These are phyloP conservation scores for Sapayoa aenigma DNA, from an alignment of 2,113 vertebrate genomes.

Conservation along the genomic window DNA sequence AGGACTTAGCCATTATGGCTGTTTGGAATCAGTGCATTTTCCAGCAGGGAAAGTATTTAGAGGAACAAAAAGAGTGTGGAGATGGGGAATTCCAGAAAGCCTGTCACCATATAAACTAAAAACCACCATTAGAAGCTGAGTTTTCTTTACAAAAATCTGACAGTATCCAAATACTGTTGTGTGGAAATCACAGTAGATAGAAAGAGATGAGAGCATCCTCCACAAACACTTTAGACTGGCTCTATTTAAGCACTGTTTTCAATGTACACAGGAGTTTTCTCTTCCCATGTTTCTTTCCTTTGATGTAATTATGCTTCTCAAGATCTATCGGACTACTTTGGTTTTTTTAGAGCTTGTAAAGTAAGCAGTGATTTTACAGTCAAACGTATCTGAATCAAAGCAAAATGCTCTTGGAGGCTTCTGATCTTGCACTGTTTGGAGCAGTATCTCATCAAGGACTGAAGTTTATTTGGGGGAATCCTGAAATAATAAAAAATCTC, in stretches of 20 bases:
- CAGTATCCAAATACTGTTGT: constrained; percentile 6
- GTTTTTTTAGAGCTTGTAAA: neutral
- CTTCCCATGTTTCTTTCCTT: constrained; percentile 31
- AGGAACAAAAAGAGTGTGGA: constrained; percentile 40
- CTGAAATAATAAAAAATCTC: neutral
- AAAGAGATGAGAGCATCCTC: neutral
- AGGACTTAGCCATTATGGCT: constrained; percentile 55
- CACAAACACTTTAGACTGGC: neutral
- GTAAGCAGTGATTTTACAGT: neutral
- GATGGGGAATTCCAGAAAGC: constrained; percentile 53
- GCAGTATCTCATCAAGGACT: neutral
- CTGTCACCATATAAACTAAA: constrained; percentile 40
- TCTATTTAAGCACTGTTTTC: constrained; percentile 15
- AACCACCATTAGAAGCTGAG: neutral
- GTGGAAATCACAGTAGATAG: neutral
- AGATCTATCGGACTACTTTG: neutral
- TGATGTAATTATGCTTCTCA: neutral
- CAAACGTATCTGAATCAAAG: neutral
- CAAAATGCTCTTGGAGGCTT: neutral
- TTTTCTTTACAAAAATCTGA: constrained; percentile 34
- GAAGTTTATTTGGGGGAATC: neutral
- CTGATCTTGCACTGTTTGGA: neutral
- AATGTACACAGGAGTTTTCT: neutral
- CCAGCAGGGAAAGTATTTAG: constrained; percentile 64
- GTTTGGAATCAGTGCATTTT: constrained; percentile 63